Conservation (phyloP, 1,140 invertebrate species). For the Triops longicaudatus region DNA sequence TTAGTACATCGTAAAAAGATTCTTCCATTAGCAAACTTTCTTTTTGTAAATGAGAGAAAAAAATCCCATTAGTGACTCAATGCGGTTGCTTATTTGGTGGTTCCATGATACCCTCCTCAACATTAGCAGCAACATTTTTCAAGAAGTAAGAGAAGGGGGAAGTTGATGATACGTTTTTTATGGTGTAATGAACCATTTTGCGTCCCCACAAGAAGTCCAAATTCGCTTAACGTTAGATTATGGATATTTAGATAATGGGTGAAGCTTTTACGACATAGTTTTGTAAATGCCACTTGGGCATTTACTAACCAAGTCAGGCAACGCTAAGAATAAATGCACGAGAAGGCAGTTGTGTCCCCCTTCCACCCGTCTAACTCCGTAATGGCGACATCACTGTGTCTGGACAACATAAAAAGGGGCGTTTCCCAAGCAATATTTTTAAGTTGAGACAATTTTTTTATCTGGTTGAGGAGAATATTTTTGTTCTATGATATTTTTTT, state of each 20-base stretch:
- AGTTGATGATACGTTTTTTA: not conserved
- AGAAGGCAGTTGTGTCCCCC: not conserved
- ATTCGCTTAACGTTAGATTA: not conserved
- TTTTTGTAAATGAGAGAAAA: too few relatives aligned
- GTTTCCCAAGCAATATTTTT: not conserved
- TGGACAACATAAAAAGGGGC: not conserved
- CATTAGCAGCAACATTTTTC: too few relatives aligned
- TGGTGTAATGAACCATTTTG: not conserved
- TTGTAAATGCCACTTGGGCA: slow-evolving; percentile 2
- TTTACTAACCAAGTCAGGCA: not conserved
- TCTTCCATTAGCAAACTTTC: too few relatives aligned
- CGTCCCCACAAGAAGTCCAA: not conserved
- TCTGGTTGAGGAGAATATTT: not conserved
- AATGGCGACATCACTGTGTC: not conserved
- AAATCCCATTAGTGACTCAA: too few relatives aligned
- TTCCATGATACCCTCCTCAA: too few relatives aligned
- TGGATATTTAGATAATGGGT: not conserved
- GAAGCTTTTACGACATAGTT: not conserved
- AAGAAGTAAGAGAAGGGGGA: not conserved
- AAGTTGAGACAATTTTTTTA: not conserved
- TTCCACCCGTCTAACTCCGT: not conserved
- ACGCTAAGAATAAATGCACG: not conserved
- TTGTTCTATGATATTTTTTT: not conserved
- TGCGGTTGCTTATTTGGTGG: too few relatives aligned
- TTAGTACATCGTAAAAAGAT: too few relatives aligned